A percentile compares a stretch with the other conserved stretches of the same genome.
Conservation (phyloP, 2,888 invertebrate genomes). For the Euproctis similis region DNA sequence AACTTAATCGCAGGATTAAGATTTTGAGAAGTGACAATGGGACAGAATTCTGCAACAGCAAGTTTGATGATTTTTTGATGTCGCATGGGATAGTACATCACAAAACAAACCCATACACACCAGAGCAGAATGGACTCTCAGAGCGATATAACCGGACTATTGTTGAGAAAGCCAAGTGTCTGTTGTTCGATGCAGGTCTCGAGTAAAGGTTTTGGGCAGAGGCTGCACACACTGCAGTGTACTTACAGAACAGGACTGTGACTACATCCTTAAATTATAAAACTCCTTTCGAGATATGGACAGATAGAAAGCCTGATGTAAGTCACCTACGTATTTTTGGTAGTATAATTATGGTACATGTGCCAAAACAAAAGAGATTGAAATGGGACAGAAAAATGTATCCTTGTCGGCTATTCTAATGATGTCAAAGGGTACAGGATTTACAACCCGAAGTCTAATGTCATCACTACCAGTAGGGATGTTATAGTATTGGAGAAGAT, state of each 20-base stretch:
- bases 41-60: slow-evolving; percentile 1
- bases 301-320: slow-evolving; percentile 12
- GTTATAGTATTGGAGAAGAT: neutral
- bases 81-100: neutral
- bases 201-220: slow-evolving; percentile 2
- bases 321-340: slow-evolving; percentile 14
- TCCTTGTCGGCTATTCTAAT: slow-evolving; percentile 19
- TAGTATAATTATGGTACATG: slow-evolving; percentile 15
- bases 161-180: slow-evolving; percentile 1
- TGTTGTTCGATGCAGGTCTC: slow-evolving; percentile 1
- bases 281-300: slow-evolving; percentile 4
- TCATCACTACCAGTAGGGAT: slow-evolving; percentile 1
- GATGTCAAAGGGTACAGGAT: slow-evolving; percentile 15
- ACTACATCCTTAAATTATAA: slow-evolving; percentile 1
- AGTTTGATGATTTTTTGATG: neutral
- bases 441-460: slow-evolving; percentile 7
- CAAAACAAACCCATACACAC: slow-evolving; percentile 2
- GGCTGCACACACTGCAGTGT: slow-evolving; percentile 1
- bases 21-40: slow-evolving; percentile 1
- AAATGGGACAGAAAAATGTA: slow-evolving; percentile 22
- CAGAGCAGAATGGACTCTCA: slow-evolving; percentile 1
- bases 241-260: slow-evolving; percentile 2
- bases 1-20: neutral
- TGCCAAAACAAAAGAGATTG: slow-evolving; percentile 15
- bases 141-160: neutral